Base-by-base conservation (phyloP, 1,140 invertebrate genomes). In the Drosophila sechellia region DNA sequence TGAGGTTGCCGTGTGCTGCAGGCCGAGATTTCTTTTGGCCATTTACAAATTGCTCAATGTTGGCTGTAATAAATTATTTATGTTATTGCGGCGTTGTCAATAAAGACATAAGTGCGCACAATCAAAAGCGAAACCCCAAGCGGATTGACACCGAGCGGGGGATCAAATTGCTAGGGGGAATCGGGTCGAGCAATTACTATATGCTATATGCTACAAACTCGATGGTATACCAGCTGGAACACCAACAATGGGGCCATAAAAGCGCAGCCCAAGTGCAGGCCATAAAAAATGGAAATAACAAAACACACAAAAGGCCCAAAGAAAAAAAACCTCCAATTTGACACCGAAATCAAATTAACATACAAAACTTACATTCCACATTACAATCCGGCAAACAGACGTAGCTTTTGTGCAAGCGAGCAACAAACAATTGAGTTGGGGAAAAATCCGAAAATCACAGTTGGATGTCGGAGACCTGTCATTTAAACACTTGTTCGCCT, bases 271-370 rank as follows among this genome's bases (percentile, higher is more conserved):
- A 75, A 86, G 77, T 86, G 81, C 81, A 86, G 70, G 46, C 59
- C 69, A 65, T 86, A 87, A 87, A 77, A 85, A 86, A 59, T 68
- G 20, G 39, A 74, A 37, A 59, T 57, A 54, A 52, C 34, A 66
- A 56, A 72, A 39, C 40, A n/a, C 27, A 53, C 49, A 49, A 77
- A 13, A 63, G 45, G 31, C 39, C 20, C 5, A 42, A 39, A 63
- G 37, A 71, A 83, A 40, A 40, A 60, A 71, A 58, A 71, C 75
- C 78, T 64, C 50, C 42, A 63, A 87, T 87, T 87, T 87, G 83
- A 86, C 83, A 87, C 83, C 83, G 46, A 86, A 86, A 87, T 87
- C 83, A 86, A 81, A 86, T 86, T 86, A 86, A 86, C 83, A 86
- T 87, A 87, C 78, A 86, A 68, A 72, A 86, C 83, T 72, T 71